These are phyloP conservation scores for Drosophila quinaria DNA, from an alignment of 2,888 invertebrate species.

Conservation along the genomic window DNA sequence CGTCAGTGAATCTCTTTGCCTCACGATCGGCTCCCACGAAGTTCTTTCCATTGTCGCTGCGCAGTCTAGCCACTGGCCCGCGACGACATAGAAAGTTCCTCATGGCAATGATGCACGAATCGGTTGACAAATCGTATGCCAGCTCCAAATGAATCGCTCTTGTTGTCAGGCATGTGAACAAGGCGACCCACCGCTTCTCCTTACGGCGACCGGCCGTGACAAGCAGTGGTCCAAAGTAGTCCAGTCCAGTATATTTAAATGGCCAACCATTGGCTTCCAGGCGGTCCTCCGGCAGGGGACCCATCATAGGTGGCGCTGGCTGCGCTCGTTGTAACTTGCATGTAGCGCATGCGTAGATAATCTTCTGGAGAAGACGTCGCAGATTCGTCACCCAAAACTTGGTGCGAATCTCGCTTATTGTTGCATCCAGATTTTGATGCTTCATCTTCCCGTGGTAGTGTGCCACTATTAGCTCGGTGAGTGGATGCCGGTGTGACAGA, in stretches of 20 bases:
- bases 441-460: neutral
- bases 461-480: neutral
- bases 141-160: no score
- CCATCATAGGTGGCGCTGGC: neutral
- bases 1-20: neutral
- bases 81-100: neutral
- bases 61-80: neutral
- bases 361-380: neutral
- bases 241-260: neutral
- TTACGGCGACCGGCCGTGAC: no score
- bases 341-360: neutral
- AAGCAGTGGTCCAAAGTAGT: no score
- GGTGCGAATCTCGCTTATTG: neutral
- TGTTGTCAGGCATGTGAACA: no score
- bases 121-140: no score
- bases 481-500: neutral
- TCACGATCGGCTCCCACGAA: constrained; percentile 1
- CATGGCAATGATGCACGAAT: no score
- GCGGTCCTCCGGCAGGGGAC: neutral
- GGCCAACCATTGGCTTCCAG: constrained; percentile 3
- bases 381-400: neutral
- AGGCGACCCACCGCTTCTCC: no score
- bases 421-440: constrained; percentile 2
- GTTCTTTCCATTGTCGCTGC: constrained; percentile 8
- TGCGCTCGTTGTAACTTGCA: neutral